phyloP scores from a whole-genome alignment of 2,797 vertebrate genomes.

The Taeniopygia guttata region DNA sequence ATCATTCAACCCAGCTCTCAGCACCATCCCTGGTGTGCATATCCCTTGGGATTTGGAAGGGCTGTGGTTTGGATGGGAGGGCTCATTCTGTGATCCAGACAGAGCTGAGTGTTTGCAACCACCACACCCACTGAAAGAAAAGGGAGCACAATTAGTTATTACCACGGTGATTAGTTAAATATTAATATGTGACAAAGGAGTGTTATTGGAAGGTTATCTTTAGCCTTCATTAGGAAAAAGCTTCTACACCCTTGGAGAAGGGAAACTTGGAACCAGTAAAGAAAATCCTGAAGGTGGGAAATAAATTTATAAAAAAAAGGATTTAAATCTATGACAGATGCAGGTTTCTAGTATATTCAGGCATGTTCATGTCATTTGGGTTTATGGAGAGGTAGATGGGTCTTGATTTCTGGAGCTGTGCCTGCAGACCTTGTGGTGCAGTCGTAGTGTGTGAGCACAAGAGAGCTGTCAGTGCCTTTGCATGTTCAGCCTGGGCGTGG shows the following conservation, averaged over 20 bases:
- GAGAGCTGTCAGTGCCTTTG: rapidly evolving
- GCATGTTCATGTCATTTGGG: neutral
- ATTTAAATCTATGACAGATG: neutral
- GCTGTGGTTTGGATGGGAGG: rapidly evolving
- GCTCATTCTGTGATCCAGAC: rapidly evolving
- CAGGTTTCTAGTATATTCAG: neutral
- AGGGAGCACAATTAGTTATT: neutral
- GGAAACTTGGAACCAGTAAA: neutral
- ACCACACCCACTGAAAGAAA: neutral
- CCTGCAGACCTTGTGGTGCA: neutral
- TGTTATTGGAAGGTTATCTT: neutral
- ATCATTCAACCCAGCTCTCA: neutral
- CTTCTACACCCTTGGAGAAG: neutral
- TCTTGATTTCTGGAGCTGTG: neutral
- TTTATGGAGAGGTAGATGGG: neutral
- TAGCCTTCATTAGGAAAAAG: neutral
- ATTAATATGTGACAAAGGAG: neutral
- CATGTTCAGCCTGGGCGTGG: rapidly evolving
- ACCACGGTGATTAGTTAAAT: neutral
- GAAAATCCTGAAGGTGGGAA: neutral
- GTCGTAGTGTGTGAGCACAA: rapidly evolving
- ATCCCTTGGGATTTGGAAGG: neutral
- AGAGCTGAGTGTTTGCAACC: neutral
- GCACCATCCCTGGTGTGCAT: neutral
- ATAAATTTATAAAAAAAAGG: neutral